Percentiles rank a stretch among this genome's conserved stretches.
phyloP scores from a whole-genome alignment of 2,888 invertebrate species.

The Coelogynopora nodosa region DNA sequence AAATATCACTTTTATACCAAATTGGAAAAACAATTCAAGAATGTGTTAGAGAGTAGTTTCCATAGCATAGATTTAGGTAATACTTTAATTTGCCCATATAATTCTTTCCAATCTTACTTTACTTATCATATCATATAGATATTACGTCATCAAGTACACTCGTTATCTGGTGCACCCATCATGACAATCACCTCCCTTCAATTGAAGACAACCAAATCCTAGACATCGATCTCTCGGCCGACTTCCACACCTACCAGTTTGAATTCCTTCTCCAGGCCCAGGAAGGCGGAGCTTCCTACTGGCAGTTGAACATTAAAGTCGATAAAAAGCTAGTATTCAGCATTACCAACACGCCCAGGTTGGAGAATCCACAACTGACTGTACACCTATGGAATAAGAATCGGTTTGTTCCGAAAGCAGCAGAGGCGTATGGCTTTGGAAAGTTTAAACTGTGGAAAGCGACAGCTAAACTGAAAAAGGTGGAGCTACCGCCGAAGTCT shows the following conservation, averaged over 20 bases:
- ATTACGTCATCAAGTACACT: not conserved
- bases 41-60: no score
- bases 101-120: no score
- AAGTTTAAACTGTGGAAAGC: not conserved
- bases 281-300: constrained; percentile 38
- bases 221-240: constrained; percentile 46
- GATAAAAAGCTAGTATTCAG: not conserved
- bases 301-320: not conserved
- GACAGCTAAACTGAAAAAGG: not conserved
- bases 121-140: constrained; percentile 40
- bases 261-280: constrained; percentile 44
- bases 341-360: not conserved
- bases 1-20: no score
- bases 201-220: constrained; percentile 46
- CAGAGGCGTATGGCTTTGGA: not conserved
- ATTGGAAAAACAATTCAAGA: no score
- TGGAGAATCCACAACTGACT: not conserved
- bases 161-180: constrained; percentile 49
- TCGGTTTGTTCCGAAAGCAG: not conserved
- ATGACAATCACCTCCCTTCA: constrained; percentile 39
- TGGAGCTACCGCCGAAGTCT: constrained; percentile 43
- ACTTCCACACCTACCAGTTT: constrained; percentile 47
- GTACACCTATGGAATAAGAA: not conserved
- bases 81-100: no score
- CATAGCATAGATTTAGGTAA: no score